These are phyloP conservation scores for Temnothorax rugatulus DNA, from an alignment of 2,888 invertebrate genomes.

Conservation along the genomic window DNA sequence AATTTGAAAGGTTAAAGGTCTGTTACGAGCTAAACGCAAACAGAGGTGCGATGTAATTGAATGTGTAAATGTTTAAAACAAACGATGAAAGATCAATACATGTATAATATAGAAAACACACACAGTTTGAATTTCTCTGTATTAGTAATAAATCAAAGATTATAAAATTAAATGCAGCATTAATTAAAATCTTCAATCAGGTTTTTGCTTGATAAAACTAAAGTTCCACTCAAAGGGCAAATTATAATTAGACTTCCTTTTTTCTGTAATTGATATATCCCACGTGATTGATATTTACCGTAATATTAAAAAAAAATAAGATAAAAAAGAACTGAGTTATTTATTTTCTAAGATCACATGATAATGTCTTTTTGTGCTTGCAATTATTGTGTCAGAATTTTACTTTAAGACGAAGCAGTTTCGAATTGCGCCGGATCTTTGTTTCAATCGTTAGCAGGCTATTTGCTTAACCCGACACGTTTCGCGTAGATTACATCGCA, in stretches of 20 bases:
- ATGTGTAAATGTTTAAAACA: conserved; percentile 29
- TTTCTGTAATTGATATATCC: not conserved
- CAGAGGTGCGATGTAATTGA: conserved; percentile 17
- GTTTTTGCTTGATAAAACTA: not conserved
- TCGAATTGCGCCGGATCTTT: conserved; percentile 1
- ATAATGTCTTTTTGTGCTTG: not conserved
- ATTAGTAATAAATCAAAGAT: not conserved
- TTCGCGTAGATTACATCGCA: conserved; percentile 22
- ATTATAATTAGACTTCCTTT: conserved; percentile 7
- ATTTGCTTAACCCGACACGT: conserved; percentile 43
- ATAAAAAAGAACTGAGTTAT: not conserved
- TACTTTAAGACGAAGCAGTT: not conserved
- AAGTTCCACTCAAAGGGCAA: not conserved
- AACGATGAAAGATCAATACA: not conserved
- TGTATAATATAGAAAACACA: not conserved
- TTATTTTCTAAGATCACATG: not conserved
- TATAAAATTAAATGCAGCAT: not conserved
- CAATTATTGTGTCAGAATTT: not conserved
- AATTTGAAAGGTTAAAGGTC: conserved; percentile 16
- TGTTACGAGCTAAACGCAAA: not conserved
- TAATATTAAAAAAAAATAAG: not conserved
- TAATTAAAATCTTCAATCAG: not conserved
- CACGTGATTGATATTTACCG: not conserved
- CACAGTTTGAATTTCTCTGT: not conserved
- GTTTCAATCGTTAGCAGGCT: conserved; percentile 31